Evolutionary conservation across 1,140 invertebrate genomes (phyloP).

Genomic region (Cyphomyrmex costatus): DNA sequence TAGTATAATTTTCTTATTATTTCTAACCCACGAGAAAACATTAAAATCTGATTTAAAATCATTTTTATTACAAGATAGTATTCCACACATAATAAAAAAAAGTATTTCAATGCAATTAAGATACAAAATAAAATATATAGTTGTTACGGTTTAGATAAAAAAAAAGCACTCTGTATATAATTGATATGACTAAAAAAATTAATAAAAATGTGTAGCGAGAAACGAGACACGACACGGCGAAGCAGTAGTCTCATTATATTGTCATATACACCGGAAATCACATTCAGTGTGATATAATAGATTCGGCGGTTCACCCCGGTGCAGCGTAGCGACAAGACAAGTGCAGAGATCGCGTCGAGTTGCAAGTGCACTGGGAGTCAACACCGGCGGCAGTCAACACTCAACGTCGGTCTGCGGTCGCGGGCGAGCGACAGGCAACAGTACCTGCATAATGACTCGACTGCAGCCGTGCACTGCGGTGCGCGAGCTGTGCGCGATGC

Average conservation of each 20-base stretch:
- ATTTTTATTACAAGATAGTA: neutral
- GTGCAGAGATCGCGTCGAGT: constrained; percentile 33
- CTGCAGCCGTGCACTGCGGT: constrained; percentile 79
- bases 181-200: constrained; percentile 1
- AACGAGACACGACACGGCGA: neutral
- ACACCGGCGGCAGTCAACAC: constrained; percentile 69
- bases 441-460: constrained; percentile 83
- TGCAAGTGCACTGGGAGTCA: constrained; percentile 56
- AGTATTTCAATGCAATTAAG: neutral
- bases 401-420: constrained; percentile 76
- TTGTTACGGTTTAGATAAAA: neutral
- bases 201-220: neutral
- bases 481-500: constrained; percentile 73
- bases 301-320: constrained; percentile 66
- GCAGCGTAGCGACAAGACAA: constrained; percentile 60
- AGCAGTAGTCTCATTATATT: constrained; percentile 24
- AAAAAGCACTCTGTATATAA: neutral
- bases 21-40: neutral
- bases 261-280: constrained; percentile 62
- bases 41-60: neutral
- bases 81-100: neutral
- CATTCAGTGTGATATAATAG: constrained; percentile 67
- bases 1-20: neutral
- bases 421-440: constrained; percentile 75
- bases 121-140: neutral